Evolutionary conservation across 2,797 vertebrate genomes (phyloP), one percentile per base, ranked within the genome.

Genomic region (Pampus argenteus): DNA sequence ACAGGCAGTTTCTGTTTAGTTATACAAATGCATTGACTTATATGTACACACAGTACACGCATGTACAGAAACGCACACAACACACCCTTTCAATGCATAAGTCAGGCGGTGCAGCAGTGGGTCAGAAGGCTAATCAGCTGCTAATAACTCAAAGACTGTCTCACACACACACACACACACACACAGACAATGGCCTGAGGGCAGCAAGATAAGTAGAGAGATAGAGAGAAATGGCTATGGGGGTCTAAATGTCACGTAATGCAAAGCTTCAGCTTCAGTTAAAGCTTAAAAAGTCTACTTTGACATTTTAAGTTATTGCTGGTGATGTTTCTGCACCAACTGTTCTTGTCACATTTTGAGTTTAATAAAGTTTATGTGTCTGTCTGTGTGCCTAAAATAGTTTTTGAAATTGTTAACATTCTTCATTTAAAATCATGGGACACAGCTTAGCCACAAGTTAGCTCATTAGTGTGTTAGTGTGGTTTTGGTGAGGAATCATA

Each of bases 171-270:
- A 57, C 23, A 38, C 10, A 25, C 54, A 40, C 66, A 25, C 34
- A 51, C 26, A 50, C 23, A 40, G 34, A 36, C 13, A 36, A 36
- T 36, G 34, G 5, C 40, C 14, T 42, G 52, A 40, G 73, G 70
- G 56, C 66, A 57, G 20, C 14, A n/a, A 58, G 76, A 78, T 70
- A 48, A 67, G 56, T 64, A 57, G 20, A 14, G 17, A 58, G 76
- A 78, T 70, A 48, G 58, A 40, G 40, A 63, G 44, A 50, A 66
- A 81, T 76, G 54, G 55, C 54, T 64, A 82, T 49, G 42, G 63
- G 69, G 48, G 60, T 60, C 60, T 59, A 77, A 83, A 84, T 86
- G 79, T 83, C 79, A 78, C 29, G 36, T 50, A 20, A 45, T 49
- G 62, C 26, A 56, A 63, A 67, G 56, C 25, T 60, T 55, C 58